These are phyloP conservation scores for Halocaridina rubra DNA, from an alignment of 2,888 invertebrate species.

Conservation along the genomic window DNA sequence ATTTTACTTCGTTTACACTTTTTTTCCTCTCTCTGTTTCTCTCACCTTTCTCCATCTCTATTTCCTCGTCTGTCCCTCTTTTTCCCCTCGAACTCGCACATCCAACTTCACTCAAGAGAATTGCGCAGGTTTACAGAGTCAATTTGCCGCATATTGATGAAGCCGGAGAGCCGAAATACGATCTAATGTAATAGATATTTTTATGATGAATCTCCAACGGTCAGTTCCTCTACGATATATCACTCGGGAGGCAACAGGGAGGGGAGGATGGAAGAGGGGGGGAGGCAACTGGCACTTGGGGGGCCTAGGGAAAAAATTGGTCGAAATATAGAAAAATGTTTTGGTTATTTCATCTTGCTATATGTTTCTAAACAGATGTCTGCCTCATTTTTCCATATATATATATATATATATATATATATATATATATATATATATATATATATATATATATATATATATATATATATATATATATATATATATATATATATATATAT, in stretches of 20 bases:
- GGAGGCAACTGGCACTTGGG: background rate
- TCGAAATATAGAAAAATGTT: no score
- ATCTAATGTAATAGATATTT: background rate
- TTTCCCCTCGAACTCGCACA: no score
- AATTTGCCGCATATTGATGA: background rate
- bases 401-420: background rate
- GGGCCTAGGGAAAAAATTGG: no score
- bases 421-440: background rate
- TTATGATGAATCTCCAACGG: background rate
- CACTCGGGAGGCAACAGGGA: background rate
- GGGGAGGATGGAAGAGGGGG: background rate
- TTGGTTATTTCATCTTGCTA: background rate
- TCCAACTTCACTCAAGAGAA: background rate
- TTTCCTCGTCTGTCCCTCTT: no score
- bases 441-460: background rate
- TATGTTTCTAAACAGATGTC: background rate
- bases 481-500: background rate
- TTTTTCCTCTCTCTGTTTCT: no score
- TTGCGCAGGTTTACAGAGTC: background rate
- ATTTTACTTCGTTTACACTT: no score
- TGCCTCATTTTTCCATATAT: background rate
- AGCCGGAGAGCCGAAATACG: background rate
- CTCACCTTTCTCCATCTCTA: no score
- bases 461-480: background rate
- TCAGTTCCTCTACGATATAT: background rate